Base-by-base conservation (phyloP, 2,113 vertebrate species). In the Mola mola region DNA sequence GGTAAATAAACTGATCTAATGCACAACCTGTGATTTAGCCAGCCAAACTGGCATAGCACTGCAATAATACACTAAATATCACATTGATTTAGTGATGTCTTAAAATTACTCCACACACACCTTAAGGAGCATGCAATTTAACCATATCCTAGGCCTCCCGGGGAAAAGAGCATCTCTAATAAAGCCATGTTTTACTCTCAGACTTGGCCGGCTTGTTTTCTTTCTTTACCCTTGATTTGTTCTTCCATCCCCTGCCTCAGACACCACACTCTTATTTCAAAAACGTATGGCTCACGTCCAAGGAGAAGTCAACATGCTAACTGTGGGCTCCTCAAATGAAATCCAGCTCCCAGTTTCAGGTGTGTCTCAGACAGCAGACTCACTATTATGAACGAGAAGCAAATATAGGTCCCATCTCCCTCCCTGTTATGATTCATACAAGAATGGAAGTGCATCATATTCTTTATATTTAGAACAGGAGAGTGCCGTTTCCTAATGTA, bases 381-480 rank as follows among this genome's bases (percentile, higher is more conserved):
- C 2, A 13, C 12, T 15, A 13, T 34, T 13, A 4, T 15, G 12
- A 2, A n/a, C 38, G 11, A 15, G 21, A 68, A 53, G 66, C 15
- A 57, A 55, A 76, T 79, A 73, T 63, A 73, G 72, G 61, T 81
- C 46, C 78, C 57, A 44, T 53, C 44, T 41, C 70, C 13, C 48
- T 66, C 42, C 44, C 51, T 47, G 47, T 36, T 63, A 55, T 88
- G 86, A 86, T 83, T 88, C 84, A 85, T 66, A 62, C 56, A 70
- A 60, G 41, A 46, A 10, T 8, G 1, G 17, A 73, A 43, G 52
- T 61, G 65, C 67, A 78, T 79, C 74, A 55, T 20, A 42, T 57
- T 52, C 56, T 58, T 62, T 51, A 74, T 82, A 68, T 82, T 82
- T 78, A 79, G 73, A 76, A 36, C 56, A 49, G 19, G 6, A 58